Base-by-base conservation (phyloP, 2,888 invertebrate species). In the Norana najaformis region DNA sequence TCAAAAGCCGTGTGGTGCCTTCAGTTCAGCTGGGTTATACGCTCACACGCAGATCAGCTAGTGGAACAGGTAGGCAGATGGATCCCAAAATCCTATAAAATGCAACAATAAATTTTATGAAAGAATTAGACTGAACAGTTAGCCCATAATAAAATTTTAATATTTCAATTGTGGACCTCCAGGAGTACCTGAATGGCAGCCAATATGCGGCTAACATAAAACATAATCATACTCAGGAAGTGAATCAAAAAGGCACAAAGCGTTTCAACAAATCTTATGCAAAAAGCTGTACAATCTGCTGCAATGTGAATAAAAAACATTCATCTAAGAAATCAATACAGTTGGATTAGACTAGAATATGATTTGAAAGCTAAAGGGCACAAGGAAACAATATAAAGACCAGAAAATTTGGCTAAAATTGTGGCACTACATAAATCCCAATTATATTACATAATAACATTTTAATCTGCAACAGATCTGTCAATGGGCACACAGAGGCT, bases 151-250 rank as follows among this genome's bases (percentile, higher is more conserved):
- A 69, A 5, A 69, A n/a, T 8, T 69, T 69, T 69, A 30, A n/a
- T n/a, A n/a, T n/a, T 69, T 30, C 69, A 69, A 69, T 69, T 69
- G n/a, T n/a, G 69, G 69, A n/a, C 69, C 69, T n/a, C n/a, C 69
- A 69, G 69, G 69, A 1, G 8, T 69, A n/a, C 69, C n/a, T 69
- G 69, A n/a, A n/a, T 69, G 69, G 69, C 69, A 69, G 1, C 11
- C 4, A n/a, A n/a, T 11, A 69, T n/a, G n/a, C n/a, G 69, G 1
- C 1, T 6, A n/a, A 69, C n/a, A n/a, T 69, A 30, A 69, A 69
- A 69, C 30, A 69, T n/a, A 69, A 30, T 53, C 53, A 53, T 23
- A 53, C 30, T n/a, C n/a, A 0, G n/a, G n/a, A 69, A 69, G n/a
- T 8, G 69, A 69, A 30, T n/a, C 30, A 69, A 69, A 69, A n/a